These are phyloP conservation scores for Melinopterus prodromus DNA, from an alignment of 2,888 invertebrate genomes.

Conservation along the genomic window DNA sequence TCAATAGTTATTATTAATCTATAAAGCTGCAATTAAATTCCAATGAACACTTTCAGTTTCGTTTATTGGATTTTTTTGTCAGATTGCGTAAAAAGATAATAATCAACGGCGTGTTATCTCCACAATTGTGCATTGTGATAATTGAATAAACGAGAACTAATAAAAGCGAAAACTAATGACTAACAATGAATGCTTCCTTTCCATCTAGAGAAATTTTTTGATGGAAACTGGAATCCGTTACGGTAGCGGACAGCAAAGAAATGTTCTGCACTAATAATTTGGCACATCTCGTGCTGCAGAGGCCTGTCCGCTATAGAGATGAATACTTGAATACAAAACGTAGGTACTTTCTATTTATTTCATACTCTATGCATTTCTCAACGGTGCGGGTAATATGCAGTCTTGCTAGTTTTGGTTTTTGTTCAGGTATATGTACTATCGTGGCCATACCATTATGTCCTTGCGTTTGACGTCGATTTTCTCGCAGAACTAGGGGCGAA, in stretches of 20 bases:
- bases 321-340: neutral
- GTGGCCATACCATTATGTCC: too few relatives aligned
- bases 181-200: neutral
- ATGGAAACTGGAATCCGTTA: neutral
- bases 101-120: neutral
- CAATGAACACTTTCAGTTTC: neutral
- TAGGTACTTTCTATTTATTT: neutral
- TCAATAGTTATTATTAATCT: neutral
- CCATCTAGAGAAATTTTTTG: neutral
- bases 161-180: conserved; percentile 4
- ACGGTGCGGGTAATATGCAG: neutral
- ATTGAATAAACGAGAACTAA: neutral
- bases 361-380: neutral
- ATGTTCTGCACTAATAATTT: neutral
- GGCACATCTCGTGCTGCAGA: neutral
- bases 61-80: neutral
- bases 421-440: too few relatives aligned
- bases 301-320: neutral
- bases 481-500: too few relatives aligned
- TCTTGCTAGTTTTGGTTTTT: neutral
- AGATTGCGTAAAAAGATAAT: neutral
- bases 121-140: neutral
- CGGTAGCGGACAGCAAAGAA: neutral
- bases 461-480: too few relatives aligned
- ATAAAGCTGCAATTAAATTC: neutral